phyloP scores from a whole-genome alignment of 2,888 invertebrate genomes.

The Linnaemya vulpina region DNA sequence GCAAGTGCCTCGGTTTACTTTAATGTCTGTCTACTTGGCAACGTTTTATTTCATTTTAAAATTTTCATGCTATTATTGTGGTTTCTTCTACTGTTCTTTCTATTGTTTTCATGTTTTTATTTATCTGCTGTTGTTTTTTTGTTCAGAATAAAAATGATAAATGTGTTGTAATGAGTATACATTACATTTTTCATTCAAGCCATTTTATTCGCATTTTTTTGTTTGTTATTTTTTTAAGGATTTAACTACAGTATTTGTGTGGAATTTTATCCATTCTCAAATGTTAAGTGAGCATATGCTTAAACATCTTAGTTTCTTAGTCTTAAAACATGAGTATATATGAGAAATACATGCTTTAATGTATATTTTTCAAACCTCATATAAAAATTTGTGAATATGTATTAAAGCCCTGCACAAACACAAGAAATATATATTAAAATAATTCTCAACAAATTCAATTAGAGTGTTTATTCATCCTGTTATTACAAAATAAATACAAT shows the following conservation, averaged over 20 bases:
- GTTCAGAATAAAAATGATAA: slow-evolving; percentile 54
- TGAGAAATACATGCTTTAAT: too few relatives aligned
- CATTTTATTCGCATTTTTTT: slow-evolving; percentile 18
- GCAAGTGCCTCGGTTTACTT: slow-evolving; percentile 50
- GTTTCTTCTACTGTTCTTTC: slow-evolving; percentile 1
- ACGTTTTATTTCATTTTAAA: slow-evolving; percentile 27
- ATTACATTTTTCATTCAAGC: slow-evolving; percentile 49
- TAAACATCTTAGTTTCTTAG: background rate
- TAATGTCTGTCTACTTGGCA: slow-evolving; percentile 55
- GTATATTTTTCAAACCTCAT: background rate
- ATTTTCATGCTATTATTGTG: slow-evolving; percentile 1
- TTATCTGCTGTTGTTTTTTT: slow-evolving; percentile 4
- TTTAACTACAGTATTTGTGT: background rate
- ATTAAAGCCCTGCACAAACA: too few relatives aligned
- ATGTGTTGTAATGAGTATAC: slow-evolving; percentile 65
- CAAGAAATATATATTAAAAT: too few relatives aligned
- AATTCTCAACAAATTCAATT: too few relatives aligned
- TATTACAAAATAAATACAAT: too few relatives aligned
- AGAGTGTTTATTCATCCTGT: too few relatives aligned
- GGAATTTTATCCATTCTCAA: slow-evolving; percentile 5
- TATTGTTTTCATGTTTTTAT: slow-evolving; percentile 1
- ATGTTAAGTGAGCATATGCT: slow-evolving; percentile 23
- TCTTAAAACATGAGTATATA: too few relatives aligned
- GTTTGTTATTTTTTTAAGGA: background rate
- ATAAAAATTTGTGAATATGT: background rate